Evolutionary conservation across 1,140 invertebrate genomes (phyloP).

Genomic region (Drosophila kepulauana): DNA sequence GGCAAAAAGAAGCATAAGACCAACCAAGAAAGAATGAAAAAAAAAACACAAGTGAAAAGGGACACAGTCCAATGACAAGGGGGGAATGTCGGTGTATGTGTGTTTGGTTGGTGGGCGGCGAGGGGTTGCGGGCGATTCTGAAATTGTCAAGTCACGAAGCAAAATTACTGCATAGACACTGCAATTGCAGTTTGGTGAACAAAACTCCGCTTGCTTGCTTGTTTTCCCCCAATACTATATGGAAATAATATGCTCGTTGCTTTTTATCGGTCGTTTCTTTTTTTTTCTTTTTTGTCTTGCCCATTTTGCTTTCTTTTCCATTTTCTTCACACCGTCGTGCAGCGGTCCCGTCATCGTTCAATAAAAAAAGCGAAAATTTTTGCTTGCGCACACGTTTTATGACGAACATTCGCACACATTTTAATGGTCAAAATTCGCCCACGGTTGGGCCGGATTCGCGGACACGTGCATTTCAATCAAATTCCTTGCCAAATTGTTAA

Average conservation of each 20-base stretch:
- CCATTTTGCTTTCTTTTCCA: constrained; percentile 67
- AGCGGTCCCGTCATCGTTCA: constrained; percentile 52
- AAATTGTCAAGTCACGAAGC: constrained; percentile 80
- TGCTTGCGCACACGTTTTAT: constrained; percentile 49
- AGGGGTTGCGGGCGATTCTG: constrained; percentile 38
- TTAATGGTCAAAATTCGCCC: constrained; percentile 15
- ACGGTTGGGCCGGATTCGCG: constrained; percentile 13
- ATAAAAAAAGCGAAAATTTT: constrained; percentile 38
- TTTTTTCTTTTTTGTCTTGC: constrained; percentile 46
- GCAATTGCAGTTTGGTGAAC: constrained; percentile 11
- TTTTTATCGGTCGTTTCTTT: constrained; percentile 64
- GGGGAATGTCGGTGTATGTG: constrained; percentile 6
- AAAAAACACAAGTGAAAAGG: constrained; percentile 55
- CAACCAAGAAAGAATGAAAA: constrained; percentile 53
- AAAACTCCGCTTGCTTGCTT: background rate
- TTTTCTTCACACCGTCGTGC: constrained; percentile 64
- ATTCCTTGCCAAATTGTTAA: constrained; percentile 60
- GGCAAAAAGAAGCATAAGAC: constrained; percentile 35
- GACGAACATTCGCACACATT: constrained; percentile 38
- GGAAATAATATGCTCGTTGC: constrained; percentile 43
- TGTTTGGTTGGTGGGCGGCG: constrained; percentile 14
- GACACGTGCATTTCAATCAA: constrained; percentile 37
- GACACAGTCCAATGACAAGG: constrained; percentile 41
- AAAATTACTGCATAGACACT: constrained; percentile 54
- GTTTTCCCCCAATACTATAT: constrained; percentile 32